Conservation (phyloP, 2,797 vertebrate genomes). For the Numenius phaeopus region DNA sequence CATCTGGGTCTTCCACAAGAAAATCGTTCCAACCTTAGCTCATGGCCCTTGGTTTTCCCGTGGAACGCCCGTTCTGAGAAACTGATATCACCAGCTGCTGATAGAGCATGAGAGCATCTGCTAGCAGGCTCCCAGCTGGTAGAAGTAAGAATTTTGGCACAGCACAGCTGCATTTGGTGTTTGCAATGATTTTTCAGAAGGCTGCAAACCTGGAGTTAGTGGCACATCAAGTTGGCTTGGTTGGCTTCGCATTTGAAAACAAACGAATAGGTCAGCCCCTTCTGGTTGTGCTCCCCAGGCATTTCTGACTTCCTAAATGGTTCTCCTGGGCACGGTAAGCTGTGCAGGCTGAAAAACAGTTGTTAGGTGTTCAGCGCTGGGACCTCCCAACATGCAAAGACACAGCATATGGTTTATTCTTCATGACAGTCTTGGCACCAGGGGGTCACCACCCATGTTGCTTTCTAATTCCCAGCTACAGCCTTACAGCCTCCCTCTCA, state of each 20-base stretch:
- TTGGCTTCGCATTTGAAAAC: not conserved
- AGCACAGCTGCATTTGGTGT: not conserved
- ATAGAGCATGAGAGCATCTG: not conserved
- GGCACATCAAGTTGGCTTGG: not conserved
- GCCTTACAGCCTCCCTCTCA: not conserved
- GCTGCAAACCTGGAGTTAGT: not conserved
- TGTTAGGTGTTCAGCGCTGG: constrained; percentile 46
- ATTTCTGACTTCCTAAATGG: not conserved
- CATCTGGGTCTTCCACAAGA: not conserved
- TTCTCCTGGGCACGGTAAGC: constrained; percentile 2
- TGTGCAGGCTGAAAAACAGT: constrained; percentile 46
- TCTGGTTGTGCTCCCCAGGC: not conserved
- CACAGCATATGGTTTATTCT: constrained; percentile 65
- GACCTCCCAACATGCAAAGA: constrained; percentile 63
- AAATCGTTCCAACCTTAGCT: not conserved
- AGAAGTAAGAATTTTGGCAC: not conserved
- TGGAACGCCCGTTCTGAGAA: not conserved
- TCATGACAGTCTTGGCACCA: constrained; percentile 41
- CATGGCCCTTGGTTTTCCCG: not conserved
- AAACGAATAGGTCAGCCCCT: not conserved
- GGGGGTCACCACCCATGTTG: constrained; percentile 58
- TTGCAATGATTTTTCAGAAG: not conserved
- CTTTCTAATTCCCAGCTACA: constrained; percentile 42
- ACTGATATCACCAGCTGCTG: not conserved
- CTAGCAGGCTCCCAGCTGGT: not conserved